phyloP scores from a whole-genome alignment of 2,888 invertebrate species.

The Melanostoma scalare region DNA sequence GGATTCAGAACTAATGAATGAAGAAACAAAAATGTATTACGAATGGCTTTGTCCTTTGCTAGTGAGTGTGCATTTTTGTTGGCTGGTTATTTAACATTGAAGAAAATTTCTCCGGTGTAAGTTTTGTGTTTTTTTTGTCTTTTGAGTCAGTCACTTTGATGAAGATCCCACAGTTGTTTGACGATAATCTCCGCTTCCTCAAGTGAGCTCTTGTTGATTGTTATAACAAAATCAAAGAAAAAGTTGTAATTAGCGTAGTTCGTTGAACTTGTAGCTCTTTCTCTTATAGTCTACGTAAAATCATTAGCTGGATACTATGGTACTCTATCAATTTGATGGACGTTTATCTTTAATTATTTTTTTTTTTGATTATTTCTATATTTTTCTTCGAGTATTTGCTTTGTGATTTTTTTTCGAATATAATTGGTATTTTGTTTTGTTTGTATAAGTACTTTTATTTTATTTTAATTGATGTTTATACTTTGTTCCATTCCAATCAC shows the following conservation, averaged over 20 bases:
- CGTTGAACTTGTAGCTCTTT: conserved; percentile 49
- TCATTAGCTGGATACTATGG: conserved; percentile 66
- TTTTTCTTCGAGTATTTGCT: conserved; percentile 42
- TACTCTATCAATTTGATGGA: conserved; percentile 67
- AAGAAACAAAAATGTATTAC: conserved; percentile 49
- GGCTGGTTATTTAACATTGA: conserved; percentile 25
- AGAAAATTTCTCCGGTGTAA: background rate
- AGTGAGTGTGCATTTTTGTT: conserved; percentile 50
- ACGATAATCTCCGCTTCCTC: conserved; percentile 54
- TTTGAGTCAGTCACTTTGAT: conserved; percentile 38
- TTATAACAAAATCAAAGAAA: conserved; percentile 30
- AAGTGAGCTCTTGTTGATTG: conserved; percentile 42
- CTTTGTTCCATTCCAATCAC: conserved; percentile 68
- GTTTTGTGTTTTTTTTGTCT: conserved; percentile 20
- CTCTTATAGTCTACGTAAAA: conserved; percentile 30
- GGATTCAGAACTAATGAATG: conserved; percentile 63
- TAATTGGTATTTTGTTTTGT: conserved; percentile 6
- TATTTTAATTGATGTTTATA: conserved; percentile 52
- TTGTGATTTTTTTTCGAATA: conserved; percentile 16
- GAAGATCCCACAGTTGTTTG: conserved; percentile 42
- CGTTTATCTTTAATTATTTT: conserved; percentile 39
- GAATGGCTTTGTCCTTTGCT: conserved; percentile 49
- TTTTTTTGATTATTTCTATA: conserved; percentile 44
- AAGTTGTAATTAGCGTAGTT: conserved; percentile 42
- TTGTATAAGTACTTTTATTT: conserved; percentile 29